Conservation (phyloP, 2,888 invertebrate genomes). For the Poecilobothrus nobilitatus region DNA sequence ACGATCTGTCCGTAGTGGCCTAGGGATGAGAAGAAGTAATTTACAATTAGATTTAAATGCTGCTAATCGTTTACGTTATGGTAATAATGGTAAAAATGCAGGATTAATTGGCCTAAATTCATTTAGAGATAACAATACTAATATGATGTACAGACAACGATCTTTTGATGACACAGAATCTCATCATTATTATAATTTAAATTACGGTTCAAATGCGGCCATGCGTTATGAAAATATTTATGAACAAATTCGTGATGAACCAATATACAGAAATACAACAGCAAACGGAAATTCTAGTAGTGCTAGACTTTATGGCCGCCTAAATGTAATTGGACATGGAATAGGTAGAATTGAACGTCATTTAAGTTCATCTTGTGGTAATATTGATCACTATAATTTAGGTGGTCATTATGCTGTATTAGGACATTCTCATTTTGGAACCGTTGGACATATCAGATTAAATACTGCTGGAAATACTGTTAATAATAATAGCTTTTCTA, state of each 20-base stretch:
- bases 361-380: conserved; percentile 58
- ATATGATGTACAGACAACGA: conserved; percentile 32
- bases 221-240: conserved; percentile 48
- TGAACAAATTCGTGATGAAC: conserved; percentile 49
- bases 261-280: conserved; percentile 37
- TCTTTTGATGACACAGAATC: conserved; percentile 45
- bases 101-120: conserved; percentile 32
- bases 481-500: conserved; percentile 26
- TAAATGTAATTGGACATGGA: conserved; percentile 50
- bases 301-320: conserved; percentile 45
- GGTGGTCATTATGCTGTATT: conserved; percentile 44
- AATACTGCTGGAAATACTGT: conserved; percentile 31
- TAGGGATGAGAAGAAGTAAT: conserved; percentile 39
- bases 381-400: conserved; percentile 47
- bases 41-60: conserved; percentile 40
- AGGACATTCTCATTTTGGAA: conserved; percentile 44
- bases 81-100: conserved; percentile 24
- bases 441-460: conserved; percentile 43
- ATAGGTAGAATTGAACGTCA: conserved; percentile 53
- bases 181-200: conserved; percentile 40
- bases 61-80: conserved; percentile 25
- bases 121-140: conserved; percentile 27
- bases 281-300: conserved; percentile 19
- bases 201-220: conserved; percentile 30
- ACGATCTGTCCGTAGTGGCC: conserved; percentile 37